These are phyloP conservation scores for Cyanoramphus novaezelandiae DNA, from an alignment of 2,113 vertebrate genomes.

Conservation along the genomic window DNA sequence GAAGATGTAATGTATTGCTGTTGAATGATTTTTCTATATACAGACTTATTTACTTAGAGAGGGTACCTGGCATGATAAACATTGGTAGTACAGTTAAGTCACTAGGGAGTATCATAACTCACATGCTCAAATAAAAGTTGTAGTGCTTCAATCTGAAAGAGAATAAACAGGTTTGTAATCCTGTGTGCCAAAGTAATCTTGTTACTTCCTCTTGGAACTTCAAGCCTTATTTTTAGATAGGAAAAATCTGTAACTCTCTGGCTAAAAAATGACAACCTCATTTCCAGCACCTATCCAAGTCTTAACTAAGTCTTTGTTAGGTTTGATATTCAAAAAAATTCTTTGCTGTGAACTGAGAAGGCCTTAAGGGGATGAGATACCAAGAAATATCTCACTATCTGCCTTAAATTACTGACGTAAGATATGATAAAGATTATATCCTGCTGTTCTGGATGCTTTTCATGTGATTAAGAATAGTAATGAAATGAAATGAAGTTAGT, in stretches of 20 bases:
- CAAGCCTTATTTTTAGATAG: background rate
- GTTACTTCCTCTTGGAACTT: conserved; percentile 32
- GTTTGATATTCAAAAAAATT: background rate
- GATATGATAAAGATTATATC: background rate
- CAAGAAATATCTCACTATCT: background rate
- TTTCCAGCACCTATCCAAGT: background rate
- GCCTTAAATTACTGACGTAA: background rate
- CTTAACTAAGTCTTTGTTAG: background rate
- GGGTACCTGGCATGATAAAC: background rate
- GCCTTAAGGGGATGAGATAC: background rate
- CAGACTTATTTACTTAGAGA: background rate
- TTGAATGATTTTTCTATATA: background rate
- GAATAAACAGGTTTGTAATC: background rate
- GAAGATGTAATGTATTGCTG: background rate
- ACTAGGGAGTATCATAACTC: background rate
- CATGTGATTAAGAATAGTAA: background rate
- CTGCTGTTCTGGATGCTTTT: background rate
- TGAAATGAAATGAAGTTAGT: background rate
- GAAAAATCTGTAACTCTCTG: conserved; percentile 3
- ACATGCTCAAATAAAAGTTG: background rate
- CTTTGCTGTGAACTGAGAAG: background rate
- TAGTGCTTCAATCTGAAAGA: background rate
- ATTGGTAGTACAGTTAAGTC: background rate
- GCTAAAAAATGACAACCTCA: background rate
- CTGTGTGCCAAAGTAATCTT: background rate